These are phyloP conservation scores for Hypsibius dujardini DNA, from an alignment of 1,140 invertebrate genomes.

Conservation along the genomic window DNA sequence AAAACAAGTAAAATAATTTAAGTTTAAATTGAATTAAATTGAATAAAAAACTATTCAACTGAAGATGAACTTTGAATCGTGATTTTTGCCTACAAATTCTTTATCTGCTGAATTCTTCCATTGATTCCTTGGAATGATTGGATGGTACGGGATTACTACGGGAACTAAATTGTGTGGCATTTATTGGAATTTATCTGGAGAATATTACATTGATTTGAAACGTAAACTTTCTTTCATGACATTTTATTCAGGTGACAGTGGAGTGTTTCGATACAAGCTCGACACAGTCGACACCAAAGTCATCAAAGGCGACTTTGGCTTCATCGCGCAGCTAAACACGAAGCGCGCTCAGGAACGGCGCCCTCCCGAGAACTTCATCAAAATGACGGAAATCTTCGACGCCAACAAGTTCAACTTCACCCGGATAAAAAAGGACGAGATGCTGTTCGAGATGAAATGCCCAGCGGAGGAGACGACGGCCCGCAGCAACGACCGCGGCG, in stretches of 20 bases:
- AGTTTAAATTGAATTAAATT: no score
- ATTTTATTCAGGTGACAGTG: background rate
- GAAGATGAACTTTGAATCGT: no score
- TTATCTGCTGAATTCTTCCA: no score
- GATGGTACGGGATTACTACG: no score
- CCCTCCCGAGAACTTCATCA: constrained; percentile 40
- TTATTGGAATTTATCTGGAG: no score
- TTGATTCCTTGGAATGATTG: no score
- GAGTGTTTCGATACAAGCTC: constrained; percentile 26
- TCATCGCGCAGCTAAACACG: constrained; percentile 43
- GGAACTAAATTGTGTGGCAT: no score
- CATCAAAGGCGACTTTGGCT: constrained; percentile 24
- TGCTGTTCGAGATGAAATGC: constrained; percentile 35
- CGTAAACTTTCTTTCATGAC: no score
- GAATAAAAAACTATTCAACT: no score
- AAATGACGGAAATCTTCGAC: constrained; percentile 43
- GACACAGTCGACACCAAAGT: constrained; percentile 25
- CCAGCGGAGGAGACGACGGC: constrained; percentile 8
- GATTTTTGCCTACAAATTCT: no score
- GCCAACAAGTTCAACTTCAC: constrained; percentile 47
- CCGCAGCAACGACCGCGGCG: constrained; percentile 22
- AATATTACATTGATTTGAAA: no score
- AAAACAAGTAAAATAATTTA: no score
- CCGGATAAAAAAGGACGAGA: constrained; percentile 41
- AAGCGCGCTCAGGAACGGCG: constrained; percentile 42